phyloP scores from a whole-genome alignment of 1,140 invertebrate genomes.

The Doryteuthis pealeii region DNA sequence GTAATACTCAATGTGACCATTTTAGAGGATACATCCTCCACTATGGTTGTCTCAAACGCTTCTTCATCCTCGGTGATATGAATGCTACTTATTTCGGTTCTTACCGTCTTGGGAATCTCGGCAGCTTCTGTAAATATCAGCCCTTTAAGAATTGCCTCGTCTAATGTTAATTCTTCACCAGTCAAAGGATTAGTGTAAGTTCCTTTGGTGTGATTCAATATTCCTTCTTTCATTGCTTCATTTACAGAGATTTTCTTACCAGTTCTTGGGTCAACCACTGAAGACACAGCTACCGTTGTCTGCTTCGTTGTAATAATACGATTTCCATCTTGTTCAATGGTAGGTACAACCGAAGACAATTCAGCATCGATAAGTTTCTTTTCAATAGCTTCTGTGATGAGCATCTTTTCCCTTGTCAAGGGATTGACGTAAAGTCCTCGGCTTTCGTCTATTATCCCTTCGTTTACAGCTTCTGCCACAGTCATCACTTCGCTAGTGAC shows the following conservation, averaged over 20 bases:
- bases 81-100: constrained; percentile 43
- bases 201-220: constrained; percentile 79
- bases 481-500: constrained; percentile 63
- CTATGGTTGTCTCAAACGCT: constrained; percentile 45
- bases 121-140: constrained; percentile 43
- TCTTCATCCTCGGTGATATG: constrained; percentile 55
- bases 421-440: constrained; percentile 78
- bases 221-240: constrained; percentile 81
- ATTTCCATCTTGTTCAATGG: constrained; percentile 47
- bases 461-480: constrained; percentile 76
- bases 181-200: constrained; percentile 75
- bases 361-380: constrained; percentile 71
- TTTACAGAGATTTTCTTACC: constrained; percentile 78
- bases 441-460: constrained; percentile 81
- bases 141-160: constrained; percentile 55
- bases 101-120: constrained; percentile 27
- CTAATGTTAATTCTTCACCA: constrained; percentile 66
- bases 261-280: constrained; percentile 78
- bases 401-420: constrained; percentile 72
- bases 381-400: constrained; percentile 79
- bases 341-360: constrained; percentile 62
- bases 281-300: constrained; percentile 78
- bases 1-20: constrained; percentile 59
- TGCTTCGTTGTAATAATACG: constrained; percentile 72
- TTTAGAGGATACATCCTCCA: constrained; percentile 55